Evolutionary conservation across 2,888 invertebrate species (phyloP).

Genomic region (Keiferia lycopersicella): DNA sequence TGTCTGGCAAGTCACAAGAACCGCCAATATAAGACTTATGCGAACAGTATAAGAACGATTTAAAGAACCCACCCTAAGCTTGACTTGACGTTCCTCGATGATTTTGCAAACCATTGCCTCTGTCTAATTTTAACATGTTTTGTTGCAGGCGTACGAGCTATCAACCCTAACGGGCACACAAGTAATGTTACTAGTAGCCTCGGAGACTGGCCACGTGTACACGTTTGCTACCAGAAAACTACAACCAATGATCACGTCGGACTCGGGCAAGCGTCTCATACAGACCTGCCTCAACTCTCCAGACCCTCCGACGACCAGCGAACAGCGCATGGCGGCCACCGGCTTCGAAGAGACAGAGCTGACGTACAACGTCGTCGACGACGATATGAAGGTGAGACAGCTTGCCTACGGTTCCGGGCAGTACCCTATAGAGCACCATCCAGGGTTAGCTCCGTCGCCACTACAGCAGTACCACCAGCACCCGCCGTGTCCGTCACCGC

Average conservation of each 20-base stretch:
- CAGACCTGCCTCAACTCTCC: conserved; percentile 99
- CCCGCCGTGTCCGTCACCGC: conserved; percentile 88
- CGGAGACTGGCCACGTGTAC: conserved; percentile 99
- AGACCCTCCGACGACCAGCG: conserved; percentile 91
- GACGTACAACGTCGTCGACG: conserved; percentile 97
- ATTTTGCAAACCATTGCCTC: no score
- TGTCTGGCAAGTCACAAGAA: no score
- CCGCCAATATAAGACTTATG: no score
- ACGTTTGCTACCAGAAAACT: conserved; percentile 99
- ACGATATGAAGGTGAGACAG: conserved; percentile 98
- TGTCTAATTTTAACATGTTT: conserved; percentile 32
- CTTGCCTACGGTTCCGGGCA: conserved; percentile 92
- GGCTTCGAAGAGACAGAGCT: conserved; percentile 99
- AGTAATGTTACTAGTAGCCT: conserved; percentile 99
- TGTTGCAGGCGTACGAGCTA: conserved; percentile 96
- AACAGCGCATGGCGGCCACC: conserved; percentile 98
- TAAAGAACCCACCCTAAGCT: no score
- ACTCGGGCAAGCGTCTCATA: conserved; percentile 97
- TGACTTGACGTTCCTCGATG: no score
- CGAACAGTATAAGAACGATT: no score
- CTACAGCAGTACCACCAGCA: conserved; percentile 88
- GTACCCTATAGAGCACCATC: conserved; percentile 85
- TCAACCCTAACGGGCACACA: conserved; percentile 99
- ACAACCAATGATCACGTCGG: conserved; percentile 99
- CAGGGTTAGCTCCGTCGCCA: conserved; percentile 83